These are phyloP conservation scores for Dunckerocampus dactyliophorus DNA, from an alignment of 2,113 vertebrate species.

Conservation along the genomic window DNA sequence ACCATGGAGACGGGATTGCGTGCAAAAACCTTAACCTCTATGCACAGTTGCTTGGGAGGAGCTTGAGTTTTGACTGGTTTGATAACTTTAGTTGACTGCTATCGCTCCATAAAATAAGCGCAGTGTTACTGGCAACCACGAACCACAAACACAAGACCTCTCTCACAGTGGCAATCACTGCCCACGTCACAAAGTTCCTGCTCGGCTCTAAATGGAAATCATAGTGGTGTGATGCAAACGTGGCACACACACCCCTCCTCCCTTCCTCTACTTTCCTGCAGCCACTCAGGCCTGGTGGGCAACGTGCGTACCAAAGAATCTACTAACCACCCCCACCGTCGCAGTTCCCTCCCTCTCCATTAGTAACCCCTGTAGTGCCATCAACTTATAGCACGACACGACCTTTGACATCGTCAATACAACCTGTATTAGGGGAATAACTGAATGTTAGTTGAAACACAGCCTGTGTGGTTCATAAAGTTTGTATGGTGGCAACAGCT, in stretches of 20 bases:
- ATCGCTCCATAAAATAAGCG: no score
- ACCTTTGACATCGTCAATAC: conserved; percentile 2
- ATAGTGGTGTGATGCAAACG: conserved; percentile 69
- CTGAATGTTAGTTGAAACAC: no score
- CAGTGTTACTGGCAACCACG: neutral
- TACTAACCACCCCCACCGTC: conserved; percentile 12
- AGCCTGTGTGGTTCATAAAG: no score
- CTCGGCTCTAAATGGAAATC: conserved; percentile 41
- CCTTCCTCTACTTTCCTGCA: conserved; percentile 52
- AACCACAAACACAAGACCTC: neutral
- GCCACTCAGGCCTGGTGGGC: conserved; percentile 51
- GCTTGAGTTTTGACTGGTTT: neutral
- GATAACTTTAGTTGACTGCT: neutral
- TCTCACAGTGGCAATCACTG: neutral
- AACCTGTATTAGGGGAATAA: no score
- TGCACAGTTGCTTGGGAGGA: neutral
- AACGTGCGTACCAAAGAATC: conserved; percentile 62
- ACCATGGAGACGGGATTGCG: conserved; percentile 50
- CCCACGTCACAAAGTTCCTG: conserved; percentile 4
- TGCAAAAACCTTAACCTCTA: conserved; percentile 39
- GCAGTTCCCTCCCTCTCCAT: conserved; percentile 1
- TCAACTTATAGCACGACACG: neutral
- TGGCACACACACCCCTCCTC: conserved; percentile 56
- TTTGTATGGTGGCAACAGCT: no score
- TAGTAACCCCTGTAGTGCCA: neutral